A percentile compares a stretch with the other conserved stretches of the same genome.
Conservation (phyloP, 1,140 invertebrate species). For the Cydia strobilella region DNA sequence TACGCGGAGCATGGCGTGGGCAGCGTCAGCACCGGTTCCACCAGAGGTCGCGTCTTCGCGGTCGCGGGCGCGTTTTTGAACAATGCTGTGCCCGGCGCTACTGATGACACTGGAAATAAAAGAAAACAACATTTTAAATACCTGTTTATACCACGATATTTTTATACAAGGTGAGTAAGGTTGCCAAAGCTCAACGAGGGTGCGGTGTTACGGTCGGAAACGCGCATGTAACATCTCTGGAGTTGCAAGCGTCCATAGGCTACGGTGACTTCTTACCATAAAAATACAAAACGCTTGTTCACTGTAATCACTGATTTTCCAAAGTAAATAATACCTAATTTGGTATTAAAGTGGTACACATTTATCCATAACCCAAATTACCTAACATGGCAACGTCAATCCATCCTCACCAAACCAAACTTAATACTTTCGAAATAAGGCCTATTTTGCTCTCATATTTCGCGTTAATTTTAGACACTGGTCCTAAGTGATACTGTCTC, state of each 20-base stretch:
- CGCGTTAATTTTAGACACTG: neutral
- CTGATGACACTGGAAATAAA: slow-evolving; percentile 20
- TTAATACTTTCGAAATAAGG: neutral
- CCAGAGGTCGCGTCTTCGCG: slow-evolving; percentile 20
- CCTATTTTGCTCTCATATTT: neutral
- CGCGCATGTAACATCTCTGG: too few relatives aligned
- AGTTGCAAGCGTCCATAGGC: too few relatives aligned
- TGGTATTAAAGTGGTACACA: neutral
- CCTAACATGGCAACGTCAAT: neutral
- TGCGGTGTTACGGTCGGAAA: too few relatives aligned
- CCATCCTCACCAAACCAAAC: neutral
- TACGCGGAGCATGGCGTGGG: neutral
- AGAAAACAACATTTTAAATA: neutral
- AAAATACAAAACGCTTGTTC: neutral
- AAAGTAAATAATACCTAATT: neutral
- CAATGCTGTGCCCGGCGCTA: neutral
- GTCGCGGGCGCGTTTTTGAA: slow-evolving; percentile 4
- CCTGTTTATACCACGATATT: neutral
- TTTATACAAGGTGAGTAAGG: too few relatives aligned
- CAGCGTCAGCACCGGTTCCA: neutral
- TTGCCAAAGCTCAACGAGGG: too few relatives aligned
- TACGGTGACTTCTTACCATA: too few relatives aligned
- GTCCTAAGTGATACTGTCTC: neutral
- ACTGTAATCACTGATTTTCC: neutral
- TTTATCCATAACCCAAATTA: neutral